Evolutionary conservation across 2,797 vertebrate species (phyloP).

Genomic region (Neosilurus mollespiculum): DNA sequence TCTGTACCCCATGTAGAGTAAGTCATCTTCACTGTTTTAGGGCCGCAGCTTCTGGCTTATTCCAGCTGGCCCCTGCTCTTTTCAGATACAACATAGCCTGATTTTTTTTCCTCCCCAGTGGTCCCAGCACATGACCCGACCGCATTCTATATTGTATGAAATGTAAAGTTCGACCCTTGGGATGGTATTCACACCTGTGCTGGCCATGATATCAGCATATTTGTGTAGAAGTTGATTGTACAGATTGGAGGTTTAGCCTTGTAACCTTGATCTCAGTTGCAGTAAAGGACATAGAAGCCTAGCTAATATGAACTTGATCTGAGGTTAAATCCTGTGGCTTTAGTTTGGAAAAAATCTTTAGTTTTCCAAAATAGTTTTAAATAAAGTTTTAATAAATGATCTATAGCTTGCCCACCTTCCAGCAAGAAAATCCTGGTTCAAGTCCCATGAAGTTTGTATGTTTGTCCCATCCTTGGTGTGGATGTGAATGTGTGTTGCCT

Average conservation of each 20-base stretch:
- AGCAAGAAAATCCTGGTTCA: no score
- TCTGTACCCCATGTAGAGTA: background rate
- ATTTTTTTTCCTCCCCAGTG: constrained; percentile 17
- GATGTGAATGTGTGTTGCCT: no score
- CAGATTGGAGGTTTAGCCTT: background rate
- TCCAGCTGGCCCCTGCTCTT: constrained; percentile 1
- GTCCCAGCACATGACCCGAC: background rate
- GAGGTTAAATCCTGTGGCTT: background rate
- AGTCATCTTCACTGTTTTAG: background rate
- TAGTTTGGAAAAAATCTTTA: background rate
- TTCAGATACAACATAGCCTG: background rate
- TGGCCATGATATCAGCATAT: constrained; percentile 37
- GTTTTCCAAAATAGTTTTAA: background rate
- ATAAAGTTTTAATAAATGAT: background rate
- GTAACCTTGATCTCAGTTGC: background rate
- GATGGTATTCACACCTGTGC: constrained; percentile 33
- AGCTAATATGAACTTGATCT: constrained; percentile 1
- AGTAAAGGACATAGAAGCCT: constrained; percentile 6
- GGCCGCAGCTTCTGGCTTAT: background rate
- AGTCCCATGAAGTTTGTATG: no score
- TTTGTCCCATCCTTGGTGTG: no score
- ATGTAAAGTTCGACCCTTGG: constrained; percentile 29
- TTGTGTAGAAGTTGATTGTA: constrained; percentile 23
- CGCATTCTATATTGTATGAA: constrained; percentile 19
- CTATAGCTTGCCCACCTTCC: no score